Base-by-base conservation (phyloP, 2,888 invertebrate genomes). In the Crossocerus cetratus region DNA sequence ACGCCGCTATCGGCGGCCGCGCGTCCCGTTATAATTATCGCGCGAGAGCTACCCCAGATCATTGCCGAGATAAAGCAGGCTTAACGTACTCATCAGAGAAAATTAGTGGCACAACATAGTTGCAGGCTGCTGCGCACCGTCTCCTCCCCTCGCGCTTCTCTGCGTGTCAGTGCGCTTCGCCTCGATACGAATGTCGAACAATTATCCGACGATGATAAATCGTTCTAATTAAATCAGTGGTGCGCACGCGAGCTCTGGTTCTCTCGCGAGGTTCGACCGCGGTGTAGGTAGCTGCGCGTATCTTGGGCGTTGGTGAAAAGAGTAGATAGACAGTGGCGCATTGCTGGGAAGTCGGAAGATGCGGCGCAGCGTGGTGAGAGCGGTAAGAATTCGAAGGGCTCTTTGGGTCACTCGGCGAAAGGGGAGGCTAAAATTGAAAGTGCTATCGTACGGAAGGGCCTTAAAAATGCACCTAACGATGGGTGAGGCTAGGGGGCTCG, bases 151-250 rank as follows among this genome's bases (percentile, higher is more conserved):
- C 3, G 0, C 32, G 5, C 11, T 11, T 32, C 8, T 2, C 32
- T 32, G 0, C 32, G 32, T 32, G 32, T 32, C 32, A 8, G 32
- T 32, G 8, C 5, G 32, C 32, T 32, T 76, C 59, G 49, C 71
- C 56, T 63, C 45, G 23, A n/a, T 56, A 57, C 21, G 18, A 21
- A 54, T 49, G 49, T n/a, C 14, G 63, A 58, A 59, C 66, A 64
- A 71, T 71, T n/a, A n/a, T 61, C 44, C 20, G 54, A 18, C 60
- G 42, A 65, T 69, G 54, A 69, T 74, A 69, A 75, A 74, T 74
- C 74, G 66, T 65, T 66, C 65, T 74, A 75, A 75, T 75, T 75
- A 74, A 75, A 75, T 75, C 74, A 66, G 65, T 74, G 69, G 65
- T 61, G 59, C 74, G 62, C 69, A 64, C 49, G 69, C 43, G n/a